Base-by-base conservation (phyloP, 2,797 vertebrate species). In the Anomalospiza imberbis region DNA sequence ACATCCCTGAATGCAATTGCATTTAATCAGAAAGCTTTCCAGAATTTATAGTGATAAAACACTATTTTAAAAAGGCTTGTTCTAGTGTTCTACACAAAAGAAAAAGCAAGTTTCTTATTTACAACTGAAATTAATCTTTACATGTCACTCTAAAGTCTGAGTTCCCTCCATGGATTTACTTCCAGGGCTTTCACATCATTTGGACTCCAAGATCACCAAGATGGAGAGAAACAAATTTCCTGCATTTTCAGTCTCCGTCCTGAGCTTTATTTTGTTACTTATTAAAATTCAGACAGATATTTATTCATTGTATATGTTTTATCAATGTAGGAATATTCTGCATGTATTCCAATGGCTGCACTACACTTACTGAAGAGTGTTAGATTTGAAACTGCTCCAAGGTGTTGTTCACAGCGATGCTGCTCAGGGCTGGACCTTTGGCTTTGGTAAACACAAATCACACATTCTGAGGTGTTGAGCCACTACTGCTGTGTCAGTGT, bases 21-120 rank as follows among this genome's bases (percentile, higher is more conserved):
- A 85, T 97, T 97, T 92, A 96, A 94, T 93, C 71, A 57, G 92
- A 94, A 94, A 67, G 72, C 75, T 85, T 89, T 94, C 80, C 84
- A 89, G 73, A 4, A 58, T 45, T 48, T 88, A 47, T 87, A 89
- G 81, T 63, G 71, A 92, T 50, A 78, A 96, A 79, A 48, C 34
- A 8, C 76, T 68, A 42, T 78, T 94, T 89, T 2, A 21, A 92
- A 97, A 91, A 76, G 42, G 26, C 48, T 60, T 66, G 25, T 66
- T 91, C 81, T 31, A 21, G 50, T 29, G 17, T 62, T 91, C 61
- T 20, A 22, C 19, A 83, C 68, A 63, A 76, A 71, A 85, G 90
- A 92, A 92, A 86, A 95, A 91, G 66, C 77, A 88, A 76, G 34
- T 88, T 91, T 92, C 73, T 96, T 86, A 85, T 85, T 96, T 93